Percentiles rank a stretch among this genome's conserved stretches.
Conservation (phyloP, 2,888 invertebrate genomes). For the Cheilosia urbana region DNA sequence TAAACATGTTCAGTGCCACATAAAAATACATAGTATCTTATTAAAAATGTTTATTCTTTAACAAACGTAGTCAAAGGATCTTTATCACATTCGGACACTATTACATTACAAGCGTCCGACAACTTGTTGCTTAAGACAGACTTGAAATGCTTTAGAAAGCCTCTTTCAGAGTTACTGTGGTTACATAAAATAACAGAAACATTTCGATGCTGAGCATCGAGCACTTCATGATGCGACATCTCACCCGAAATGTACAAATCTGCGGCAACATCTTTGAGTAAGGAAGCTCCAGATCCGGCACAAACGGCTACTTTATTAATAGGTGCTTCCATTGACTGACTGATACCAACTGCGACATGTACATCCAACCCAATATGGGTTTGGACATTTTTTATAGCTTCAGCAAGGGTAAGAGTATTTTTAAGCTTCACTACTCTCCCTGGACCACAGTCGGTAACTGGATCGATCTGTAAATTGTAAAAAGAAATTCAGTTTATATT, state of each 20-base stretch:
- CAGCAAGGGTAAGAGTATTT: constrained; percentile 85
- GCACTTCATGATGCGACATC: constrained; percentile 97
- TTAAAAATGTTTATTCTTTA: constrained; percentile 16
- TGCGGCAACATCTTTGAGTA: constrained; percentile 89
- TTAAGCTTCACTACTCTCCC: constrained; percentile 85
- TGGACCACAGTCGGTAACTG: constrained; percentile 83
- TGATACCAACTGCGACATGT: constrained; percentile 88
- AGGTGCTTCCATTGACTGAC: constrained; percentile 82
- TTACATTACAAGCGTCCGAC: constrained; percentile 85
- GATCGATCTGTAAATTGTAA: constrained; percentile 51
- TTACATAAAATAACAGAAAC: constrained; percentile 94
- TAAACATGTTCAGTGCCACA: too few species aligned
- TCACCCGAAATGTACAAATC: constrained; percentile 95
- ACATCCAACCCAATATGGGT: constrained; percentile 89
- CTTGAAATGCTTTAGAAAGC: constrained; percentile 89
- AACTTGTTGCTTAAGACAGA: constrained; percentile 80
- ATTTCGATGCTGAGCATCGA: constrained; percentile 93
- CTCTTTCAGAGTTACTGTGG: constrained; percentile 97
- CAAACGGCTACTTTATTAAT: constrained; percentile 91
- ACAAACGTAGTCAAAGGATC: constrained; percentile 89
- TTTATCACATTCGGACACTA: constrained; percentile 89
- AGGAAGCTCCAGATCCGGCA: constrained; percentile 94
- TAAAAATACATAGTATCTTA: too few species aligned
- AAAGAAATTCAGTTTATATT: neutral
- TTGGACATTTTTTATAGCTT: constrained; percentile 87